Evolutionary conservation across 2,888 invertebrate species (phyloP), one percentile per base, ranked within the genome.

Genomic region (Eristalis tenax): DNA sequence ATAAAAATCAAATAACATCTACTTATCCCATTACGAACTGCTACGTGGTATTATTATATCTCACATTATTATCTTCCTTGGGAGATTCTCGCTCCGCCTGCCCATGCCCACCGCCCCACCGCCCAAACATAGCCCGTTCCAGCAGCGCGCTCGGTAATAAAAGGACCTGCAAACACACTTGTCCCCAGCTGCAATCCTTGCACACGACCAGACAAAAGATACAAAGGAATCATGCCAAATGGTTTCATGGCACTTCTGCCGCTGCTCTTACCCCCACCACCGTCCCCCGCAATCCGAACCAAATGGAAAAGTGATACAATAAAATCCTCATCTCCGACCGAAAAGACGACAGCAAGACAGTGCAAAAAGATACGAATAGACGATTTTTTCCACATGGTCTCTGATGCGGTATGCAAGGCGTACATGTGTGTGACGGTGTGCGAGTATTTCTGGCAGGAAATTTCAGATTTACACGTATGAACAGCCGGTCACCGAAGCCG

Each of bases 1-100:
- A 86, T 86, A 86, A 80, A 79, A 87, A 87, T 87, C 83, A 80
- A 87, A 87, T 87, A 87, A 87, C 87, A 87, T 87, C 87, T 87
- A 83, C 83, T 87, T 87, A 87, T 87, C 87, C 83, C 87, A 87
- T 87, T 87, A 83, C 83, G 87, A 79, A 87, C 79, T 73, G 73
- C 79, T 87, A 87, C 87, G 87, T 87, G 87, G 87, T 87, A 83
- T 87, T 80, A 83, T 87, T 87, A 87, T 87, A 79, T 87, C 75
- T 66, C 85, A 75, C 79, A 76, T 87, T 83, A 87, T 87, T 83
- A 76, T 87, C 83, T 80, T 65, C 79, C 66, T 76, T 83, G 63
- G 40, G 35, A 50, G 50, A 50, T 63, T 59, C 59, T 50, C 35
- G 43, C 28, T 13, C 6, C 15, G 2, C 23, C 65, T 13, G 28